phyloP scores from a whole-genome alignment of 2,888 invertebrate genomes.

The Lypha dubia region DNA sequence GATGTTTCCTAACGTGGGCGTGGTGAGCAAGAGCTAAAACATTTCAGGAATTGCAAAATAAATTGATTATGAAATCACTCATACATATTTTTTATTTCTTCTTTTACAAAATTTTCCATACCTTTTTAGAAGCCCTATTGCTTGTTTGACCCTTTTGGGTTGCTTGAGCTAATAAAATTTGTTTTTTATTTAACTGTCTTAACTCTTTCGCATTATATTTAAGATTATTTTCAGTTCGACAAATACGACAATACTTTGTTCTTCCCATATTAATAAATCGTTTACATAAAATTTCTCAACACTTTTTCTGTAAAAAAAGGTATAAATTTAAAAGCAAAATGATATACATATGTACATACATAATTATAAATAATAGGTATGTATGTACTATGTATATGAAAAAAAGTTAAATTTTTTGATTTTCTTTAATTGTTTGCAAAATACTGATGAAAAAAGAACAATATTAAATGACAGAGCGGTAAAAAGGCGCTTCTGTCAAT shows the following conservation, averaged over 20 bases:
- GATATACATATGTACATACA: no score
- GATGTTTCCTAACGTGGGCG: constrained; percentile 73
- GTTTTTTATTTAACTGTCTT: constrained; percentile 69
- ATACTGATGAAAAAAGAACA: constrained; percentile 58
- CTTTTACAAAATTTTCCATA: constrained; percentile 13
- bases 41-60: background rate
- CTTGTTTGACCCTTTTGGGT: constrained; percentile 43
- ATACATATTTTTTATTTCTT: no score
- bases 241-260: constrained; percentile 74
- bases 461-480: constrained; percentile 62
- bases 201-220: constrained; percentile 73
- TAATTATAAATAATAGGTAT: background rate
- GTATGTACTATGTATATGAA: constrained; percentile 26
- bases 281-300: background rate
- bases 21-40: constrained; percentile 60
- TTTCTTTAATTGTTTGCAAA: constrained; percentile 50
- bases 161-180: constrained; percentile 51
- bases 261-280: constrained; percentile 57
- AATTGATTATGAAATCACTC: constrained; percentile 22
- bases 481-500: constrained; percentile 65
- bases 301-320: background rate
- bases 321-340: background rate
- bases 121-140: constrained; percentile 65
- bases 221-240: constrained; percentile 74
- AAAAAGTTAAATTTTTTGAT: no score